Evolutionary conservation across 2,113 vertebrate genomes (phyloP).

Genomic region (Sinocyclocheilus anshuiensis): DNA sequence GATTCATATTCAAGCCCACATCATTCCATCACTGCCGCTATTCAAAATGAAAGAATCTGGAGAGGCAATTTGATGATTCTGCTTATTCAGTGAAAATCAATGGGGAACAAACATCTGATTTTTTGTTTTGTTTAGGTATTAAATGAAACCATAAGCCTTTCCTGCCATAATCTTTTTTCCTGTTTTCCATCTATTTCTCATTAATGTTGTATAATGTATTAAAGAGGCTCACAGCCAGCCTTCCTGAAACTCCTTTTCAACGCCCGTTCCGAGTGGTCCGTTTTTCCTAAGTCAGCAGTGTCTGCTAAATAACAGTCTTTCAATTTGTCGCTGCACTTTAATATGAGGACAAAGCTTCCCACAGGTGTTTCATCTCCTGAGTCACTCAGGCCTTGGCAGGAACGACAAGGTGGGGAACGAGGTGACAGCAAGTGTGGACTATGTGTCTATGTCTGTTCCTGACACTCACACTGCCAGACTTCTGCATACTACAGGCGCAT

Average conservation of each 20-base stretch:
- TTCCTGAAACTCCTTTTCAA: conserved; percentile 71
- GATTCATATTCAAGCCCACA: conserved; percentile 11
- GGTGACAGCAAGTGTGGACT: conserved; percentile 53
- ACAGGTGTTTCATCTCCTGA: conserved; percentile 71
- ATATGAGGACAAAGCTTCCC: conserved; percentile 69
- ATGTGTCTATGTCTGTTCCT: conserved; percentile 32
- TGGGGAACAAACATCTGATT: conserved; percentile 50
- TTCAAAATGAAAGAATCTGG: conserved; percentile 16
- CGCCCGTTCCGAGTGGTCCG: conserved; percentile 57
- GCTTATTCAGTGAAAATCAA: conserved; percentile 53
- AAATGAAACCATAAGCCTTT: conserved; percentile 59
- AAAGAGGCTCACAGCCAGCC: conserved; percentile 58
- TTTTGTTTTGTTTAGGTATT: conserved; percentile 61
- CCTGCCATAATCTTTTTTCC: conserved; percentile 48
- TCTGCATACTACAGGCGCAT: neutral
- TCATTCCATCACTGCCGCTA: conserved; percentile 10
- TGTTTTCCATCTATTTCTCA: conserved; percentile 65
- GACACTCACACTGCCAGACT: conserved; percentile 19
- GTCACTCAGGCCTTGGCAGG: conserved; percentile 66
- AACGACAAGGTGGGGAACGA: conserved; percentile 63
- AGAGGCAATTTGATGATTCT: conserved; percentile 57
- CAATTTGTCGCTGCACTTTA: conserved; percentile 68
- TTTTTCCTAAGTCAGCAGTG: conserved; percentile 76
- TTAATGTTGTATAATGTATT: conserved; percentile 71
- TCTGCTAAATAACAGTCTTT: conserved; percentile 71